A percentile compares a stretch with the other conserved stretches of the same genome.
Conservation (phyloP, 2,113 vertebrate genomes). For the Hiodon alosoides region DNA sequence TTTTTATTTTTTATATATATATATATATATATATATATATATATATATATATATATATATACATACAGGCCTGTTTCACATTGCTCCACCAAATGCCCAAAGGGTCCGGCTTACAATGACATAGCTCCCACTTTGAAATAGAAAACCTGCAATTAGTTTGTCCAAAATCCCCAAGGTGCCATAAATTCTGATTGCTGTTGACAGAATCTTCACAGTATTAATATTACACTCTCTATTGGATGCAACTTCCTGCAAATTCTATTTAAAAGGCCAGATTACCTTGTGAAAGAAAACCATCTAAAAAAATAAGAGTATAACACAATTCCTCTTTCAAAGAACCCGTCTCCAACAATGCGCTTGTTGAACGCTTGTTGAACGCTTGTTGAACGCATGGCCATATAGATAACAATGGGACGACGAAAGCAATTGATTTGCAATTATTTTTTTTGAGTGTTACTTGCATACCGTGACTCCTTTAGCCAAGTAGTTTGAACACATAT, state of each 20-base stretch:
- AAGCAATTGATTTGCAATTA: too few relatives aligned
- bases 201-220: conserved; percentile 18
- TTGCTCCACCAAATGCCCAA: not conserved
- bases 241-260: conserved; percentile 7
- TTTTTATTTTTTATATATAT: too few relatives aligned
- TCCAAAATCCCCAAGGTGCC: conserved; percentile 12
- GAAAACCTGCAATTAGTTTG: conserved; percentile 25
- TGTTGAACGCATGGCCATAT: too few relatives aligned
- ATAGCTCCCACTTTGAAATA: conserved; percentile 15
- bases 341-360: not conserved
- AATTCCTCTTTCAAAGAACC: not conserved
- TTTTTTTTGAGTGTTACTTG: too few relatives aligned
- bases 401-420: too few relatives aligned
- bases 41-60: not conserved
- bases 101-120: conserved; percentile 5
- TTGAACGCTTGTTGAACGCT: too few relatives aligned
- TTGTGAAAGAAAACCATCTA: not conserved
- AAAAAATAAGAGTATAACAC: not conserved
- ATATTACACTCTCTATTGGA: conserved; percentile 13
- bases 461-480: too few relatives aligned
- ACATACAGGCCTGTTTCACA: not conserved
- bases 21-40: too few relatives aligned
- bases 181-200: not conserved
- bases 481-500: too few relatives aligned
- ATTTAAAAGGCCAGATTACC: conserved; percentile 1